Conservation (phyloP, 2,888 invertebrate species). For the Ophraella communa region DNA sequence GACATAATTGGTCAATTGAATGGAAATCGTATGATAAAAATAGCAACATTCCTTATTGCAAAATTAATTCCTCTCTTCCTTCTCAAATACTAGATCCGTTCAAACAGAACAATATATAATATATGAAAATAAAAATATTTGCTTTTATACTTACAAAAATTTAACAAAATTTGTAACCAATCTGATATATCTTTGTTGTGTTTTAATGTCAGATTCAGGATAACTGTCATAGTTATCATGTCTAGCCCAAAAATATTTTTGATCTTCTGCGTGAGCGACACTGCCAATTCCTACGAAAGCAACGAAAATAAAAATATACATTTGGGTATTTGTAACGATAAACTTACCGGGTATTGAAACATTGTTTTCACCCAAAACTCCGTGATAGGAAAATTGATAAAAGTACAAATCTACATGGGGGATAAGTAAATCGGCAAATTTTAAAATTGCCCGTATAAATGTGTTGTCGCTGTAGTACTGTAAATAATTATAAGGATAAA, state of each 20-base stretch:
- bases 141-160: constrained; percentile 23
- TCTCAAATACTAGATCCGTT: too few relatives aligned
- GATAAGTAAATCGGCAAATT: constrained; percentile 39
- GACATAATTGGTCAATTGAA: too few relatives aligned
- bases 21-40: too few relatives aligned
- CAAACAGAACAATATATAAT: too few relatives aligned
- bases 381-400: constrained; percentile 44
- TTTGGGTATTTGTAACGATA: not conserved
- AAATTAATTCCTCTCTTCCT: too few relatives aligned
- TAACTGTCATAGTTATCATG: constrained; percentile 23
- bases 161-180: constrained; percentile 31
- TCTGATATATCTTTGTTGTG: constrained; percentile 21
- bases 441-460: constrained; percentile 36
- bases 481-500: too few relatives aligned
- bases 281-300: constrained; percentile 39
- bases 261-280: constrained; percentile 43
- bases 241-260: constrained; percentile 38
- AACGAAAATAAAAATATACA: not conserved
- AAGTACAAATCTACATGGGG: constrained; percentile 40
- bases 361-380: constrained; percentile 17
- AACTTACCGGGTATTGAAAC: constrained; percentile 16
- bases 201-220: constrained; percentile 18
- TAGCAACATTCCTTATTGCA: too few relatives aligned
- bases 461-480: constrained; percentile 39
- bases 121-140: too few relatives aligned